Evolutionary conservation across 2,888 invertebrate genomes (phyloP).

Genomic region (Bombylius discolor): DNA sequence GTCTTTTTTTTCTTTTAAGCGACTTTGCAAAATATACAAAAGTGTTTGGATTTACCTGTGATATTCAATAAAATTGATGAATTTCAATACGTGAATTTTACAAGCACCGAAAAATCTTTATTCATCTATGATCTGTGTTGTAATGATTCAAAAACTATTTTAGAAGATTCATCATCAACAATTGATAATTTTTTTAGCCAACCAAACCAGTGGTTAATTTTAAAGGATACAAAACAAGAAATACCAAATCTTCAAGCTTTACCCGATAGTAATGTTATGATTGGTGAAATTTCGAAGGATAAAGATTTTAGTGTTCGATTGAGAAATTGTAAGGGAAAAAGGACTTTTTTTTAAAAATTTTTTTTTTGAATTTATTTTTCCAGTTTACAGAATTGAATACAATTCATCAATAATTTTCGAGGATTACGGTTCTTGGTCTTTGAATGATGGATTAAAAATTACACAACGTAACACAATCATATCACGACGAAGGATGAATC

Average conservation of each 20-base stretch:
- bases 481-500: constrained; percentile 19
- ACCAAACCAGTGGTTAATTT: constrained; percentile 7
- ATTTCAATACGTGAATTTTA: no score
- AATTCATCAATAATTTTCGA: neutral
- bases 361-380: neutral
- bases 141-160: neutral
- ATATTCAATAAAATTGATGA: no score
- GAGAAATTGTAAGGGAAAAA: no score
- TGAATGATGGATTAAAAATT: no score
- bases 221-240: neutral
- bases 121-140: constrained; percentile 5
- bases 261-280: constrained; percentile 7
- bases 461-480: neutral
- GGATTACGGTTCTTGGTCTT: constrained; percentile 5
- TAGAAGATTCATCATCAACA: neutral
- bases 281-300: neutral
- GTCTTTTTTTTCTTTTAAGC: no score
- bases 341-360: no score
- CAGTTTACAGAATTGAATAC: constrained; percentile 6
- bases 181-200: neutral
- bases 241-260: constrained; percentile 4
- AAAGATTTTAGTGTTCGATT: no score
- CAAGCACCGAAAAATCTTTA: neutral
- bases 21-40: no score
- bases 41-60: no score